Base-by-base conservation (phyloP, 2,888 invertebrate species). In the Adelphocoris suturalis region DNA sequence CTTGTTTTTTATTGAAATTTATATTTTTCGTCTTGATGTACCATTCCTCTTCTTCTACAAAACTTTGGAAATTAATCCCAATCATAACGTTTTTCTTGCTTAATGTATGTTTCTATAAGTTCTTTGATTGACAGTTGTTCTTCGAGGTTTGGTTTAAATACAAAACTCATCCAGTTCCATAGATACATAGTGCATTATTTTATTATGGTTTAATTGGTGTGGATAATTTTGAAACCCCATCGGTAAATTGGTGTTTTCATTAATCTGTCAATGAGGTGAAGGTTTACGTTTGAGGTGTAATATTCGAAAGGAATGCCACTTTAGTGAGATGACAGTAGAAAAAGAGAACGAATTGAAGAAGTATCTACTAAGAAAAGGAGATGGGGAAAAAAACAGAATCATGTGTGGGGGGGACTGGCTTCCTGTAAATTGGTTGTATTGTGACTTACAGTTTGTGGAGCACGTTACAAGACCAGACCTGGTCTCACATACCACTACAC, bases 401-500 rank as follows among this genome's bases (percentile, higher is more conserved):
- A 37, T 61, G 47, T 78, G 76, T 76, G 37, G 78, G 89, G 89
- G 90, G 91, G 89, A 68, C 82, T 82, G 89, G 89, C 68, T 86
- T 90, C 84, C 75, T 90, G 90, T 90, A 89, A 90, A 91, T 90
- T 90, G 88, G 90, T 90, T 89, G 87, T 82, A 86, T 90, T 90
- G 89, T 89, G 81, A 76, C 61, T 86, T 90, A 94, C 96, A 97
- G 97, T 97, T 93, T 99, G 98, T 95, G 97, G 97, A 94, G 98
- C 98, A 93, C 96, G 98, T 93, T 98, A 99, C 96, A 98, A 99
- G 95, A 98, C 98, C 92, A 96, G 98, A 92, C 98, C 98, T 92
- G 98, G 98, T 92, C 96, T 99, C 93, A 98, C 97, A 92, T 98
- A 98, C 95, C 98, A 99, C 96, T 97, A 97, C 95, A 96, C 97